These are phyloP conservation scores for Colius striatus DNA, from an alignment of 2,113 vertebrate genomes.

Conservation along the genomic window DNA sequence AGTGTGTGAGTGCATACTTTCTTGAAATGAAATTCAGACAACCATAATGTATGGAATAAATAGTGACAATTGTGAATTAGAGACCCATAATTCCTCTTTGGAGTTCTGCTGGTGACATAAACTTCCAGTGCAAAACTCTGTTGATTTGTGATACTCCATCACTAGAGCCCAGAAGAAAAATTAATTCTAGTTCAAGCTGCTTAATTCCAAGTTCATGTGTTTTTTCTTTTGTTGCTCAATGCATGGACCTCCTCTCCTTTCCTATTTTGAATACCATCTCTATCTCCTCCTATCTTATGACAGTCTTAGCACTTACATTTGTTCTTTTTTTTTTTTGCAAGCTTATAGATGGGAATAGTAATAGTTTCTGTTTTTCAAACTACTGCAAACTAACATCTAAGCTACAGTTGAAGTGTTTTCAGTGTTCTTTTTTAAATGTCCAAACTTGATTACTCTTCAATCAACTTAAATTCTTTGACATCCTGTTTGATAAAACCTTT, in stretches of 20 bases:
- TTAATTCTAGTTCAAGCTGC: not conserved
- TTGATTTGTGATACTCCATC: not conserved
- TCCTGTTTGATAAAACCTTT: not conserved
- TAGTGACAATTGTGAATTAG: not conserved
- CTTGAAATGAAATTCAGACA: not conserved
- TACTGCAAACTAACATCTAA: not conserved
- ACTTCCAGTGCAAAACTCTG: not conserved
- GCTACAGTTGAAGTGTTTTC: not conserved
- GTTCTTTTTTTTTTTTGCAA: not conserved
- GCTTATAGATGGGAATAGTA: not conserved
- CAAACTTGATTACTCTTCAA: not conserved
- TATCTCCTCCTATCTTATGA: not conserved
- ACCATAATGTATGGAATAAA: not conserved
- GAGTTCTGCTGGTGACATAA: not conserved
- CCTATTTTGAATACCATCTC: not conserved
- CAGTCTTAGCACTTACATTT: accelerated
- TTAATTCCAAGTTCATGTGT: not conserved
- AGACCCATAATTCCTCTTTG: not conserved
- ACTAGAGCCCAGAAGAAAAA: not conserved
- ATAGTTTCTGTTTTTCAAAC: not conserved
- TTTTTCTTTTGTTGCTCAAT: not conserved
- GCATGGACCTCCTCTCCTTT: accelerated
- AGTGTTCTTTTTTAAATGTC: not conserved
- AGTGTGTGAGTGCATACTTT: not conserved
- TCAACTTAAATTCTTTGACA: not conserved